Evolutionary conservation across 1,140 invertebrate species (phyloP).

Genomic region (Drosophila murphyi): DNA sequence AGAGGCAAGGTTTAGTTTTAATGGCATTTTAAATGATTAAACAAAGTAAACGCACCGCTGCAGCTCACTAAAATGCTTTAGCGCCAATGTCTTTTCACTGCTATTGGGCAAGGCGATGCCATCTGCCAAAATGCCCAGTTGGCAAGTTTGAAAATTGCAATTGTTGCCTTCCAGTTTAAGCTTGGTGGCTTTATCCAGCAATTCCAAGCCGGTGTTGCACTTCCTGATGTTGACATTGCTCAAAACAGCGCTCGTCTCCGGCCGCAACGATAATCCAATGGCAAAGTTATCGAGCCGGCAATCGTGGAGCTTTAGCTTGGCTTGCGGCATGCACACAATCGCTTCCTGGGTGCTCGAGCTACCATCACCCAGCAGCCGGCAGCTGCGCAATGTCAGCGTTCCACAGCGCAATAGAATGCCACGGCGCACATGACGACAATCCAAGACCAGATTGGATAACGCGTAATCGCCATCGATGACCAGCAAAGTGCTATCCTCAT

Average conservation of each 20-base stretch:
- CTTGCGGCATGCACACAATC: slow-evolving; percentile 83
- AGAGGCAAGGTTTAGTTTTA: background rate
- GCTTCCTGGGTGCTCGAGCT: slow-evolving; percentile 84
- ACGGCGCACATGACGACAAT: slow-evolving; percentile 82
- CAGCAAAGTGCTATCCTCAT: slow-evolving; percentile 84
- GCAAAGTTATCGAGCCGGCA: slow-evolving; percentile 83
- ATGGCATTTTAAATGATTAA: background rate
- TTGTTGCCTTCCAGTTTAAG: slow-evolving; percentile 51
- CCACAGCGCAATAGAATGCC: slow-evolving; percentile 84
- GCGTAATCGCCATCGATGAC: slow-evolving; percentile 78
- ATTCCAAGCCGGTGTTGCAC: slow-evolving; percentile 62
- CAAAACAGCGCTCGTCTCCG: slow-evolving; percentile 39
- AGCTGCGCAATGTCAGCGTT: slow-evolving; percentile 76
- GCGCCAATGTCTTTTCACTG: slow-evolving; percentile 29
- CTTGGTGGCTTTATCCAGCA: slow-evolving; percentile 45
- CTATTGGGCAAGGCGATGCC: slow-evolving; percentile 12
- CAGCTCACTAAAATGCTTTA: slow-evolving; percentile 52
- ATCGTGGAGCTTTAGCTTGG: slow-evolving; percentile 68
- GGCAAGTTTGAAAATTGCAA: slow-evolving; percentile 56
- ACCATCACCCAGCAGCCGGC: slow-evolving; percentile 79
- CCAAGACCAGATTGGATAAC: slow-evolving; percentile 84
- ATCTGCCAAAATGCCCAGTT: slow-evolving; percentile 62
- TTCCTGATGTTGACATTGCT: slow-evolving; percentile 47
- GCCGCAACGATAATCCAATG: slow-evolving; percentile 69
- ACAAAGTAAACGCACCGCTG: slow-evolving; percentile 32